Base-by-base conservation (phyloP, 2,888 invertebrate species). In the Heliconius cydno region DNA sequence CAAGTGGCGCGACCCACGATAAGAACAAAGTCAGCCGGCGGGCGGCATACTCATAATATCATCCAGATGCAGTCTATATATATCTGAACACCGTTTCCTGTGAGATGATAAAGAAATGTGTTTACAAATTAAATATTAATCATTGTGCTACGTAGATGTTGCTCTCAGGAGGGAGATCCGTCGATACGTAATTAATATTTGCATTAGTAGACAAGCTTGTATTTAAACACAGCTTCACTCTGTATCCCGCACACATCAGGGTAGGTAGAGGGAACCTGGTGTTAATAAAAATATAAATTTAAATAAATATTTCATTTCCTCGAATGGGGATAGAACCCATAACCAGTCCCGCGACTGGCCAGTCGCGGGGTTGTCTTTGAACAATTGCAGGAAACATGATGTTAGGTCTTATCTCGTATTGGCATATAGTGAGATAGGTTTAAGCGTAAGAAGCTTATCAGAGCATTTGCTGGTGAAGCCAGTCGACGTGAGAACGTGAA, bases 401-500 rank as follows among this genome's bases (percentile, higher is more conserved):
- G 78, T 78, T 80, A 74, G 25, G 60, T 77, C 52, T 67, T 80
- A 79, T 79, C 66, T 76, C 68, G 60, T 78, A 73, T 79, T 79
- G 76, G 60, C 80, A 77, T 80, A 57, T 65, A 73, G 74, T 76
- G 70, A 66, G 76, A 80, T 71, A 80, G 74, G 68, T 74, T 75
- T 77, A 67, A 74, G 66, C 66, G 65, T 74, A 77, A 66, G 63
- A 38, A 52, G 72, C 78, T 77, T 82, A 82, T 79, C 80, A 70
- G 60, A 67, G 41, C 60, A 74, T 68, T 60, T 75, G 68, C 57
- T 75, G 60, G 70, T 63, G 81, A 82, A 81, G 80, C 76, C 83
- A 80, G 77, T 83, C 85, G 87, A 87, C 88, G 87, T 88, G 91
- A 90, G 90, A 92, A 90, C 87, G 86, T 88, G 87, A 86, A 85